Evolutionary conservation across 2,113 vertebrate genomes (phyloP).

Genomic region (Pseudopipra pipra): DNA sequence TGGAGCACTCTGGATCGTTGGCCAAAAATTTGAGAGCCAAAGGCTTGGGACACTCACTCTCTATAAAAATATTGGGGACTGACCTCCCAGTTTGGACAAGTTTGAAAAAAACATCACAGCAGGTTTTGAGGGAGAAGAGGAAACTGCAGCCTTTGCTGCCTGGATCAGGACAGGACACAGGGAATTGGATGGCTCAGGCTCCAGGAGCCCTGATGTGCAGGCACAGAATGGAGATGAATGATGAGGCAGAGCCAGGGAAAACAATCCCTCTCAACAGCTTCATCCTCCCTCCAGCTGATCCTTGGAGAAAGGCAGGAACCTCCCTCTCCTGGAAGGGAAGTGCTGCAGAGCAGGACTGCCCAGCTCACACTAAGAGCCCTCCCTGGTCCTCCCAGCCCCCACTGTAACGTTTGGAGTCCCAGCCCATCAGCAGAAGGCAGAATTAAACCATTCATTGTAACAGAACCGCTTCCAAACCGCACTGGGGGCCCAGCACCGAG

Average conservation of each 20-base stretch:
- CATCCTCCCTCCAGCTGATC: background rate
- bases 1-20: background rate
- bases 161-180: background rate
- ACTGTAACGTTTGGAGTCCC: background rate
- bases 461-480: background rate
- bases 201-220: background rate
- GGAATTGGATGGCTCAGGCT: slow-evolving; percentile 9
- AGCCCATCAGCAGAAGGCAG: background rate
- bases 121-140: background rate
- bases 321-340: background rate
- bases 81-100: background rate
- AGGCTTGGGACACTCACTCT: background rate
- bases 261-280: background rate
- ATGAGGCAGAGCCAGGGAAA: background rate
- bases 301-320: background rate
- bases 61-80: background rate
- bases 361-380: background rate
- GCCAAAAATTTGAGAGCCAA: background rate
- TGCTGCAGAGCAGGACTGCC: background rate
- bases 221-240: background rate
- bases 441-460: background rate
- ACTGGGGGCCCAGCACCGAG: background rate
- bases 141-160: background rate
- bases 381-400: background rate
- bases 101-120: background rate